phyloP scores from a whole-genome alignment of 1,140 invertebrate genomes.

The Caenorhabditis tropicalis region DNA sequence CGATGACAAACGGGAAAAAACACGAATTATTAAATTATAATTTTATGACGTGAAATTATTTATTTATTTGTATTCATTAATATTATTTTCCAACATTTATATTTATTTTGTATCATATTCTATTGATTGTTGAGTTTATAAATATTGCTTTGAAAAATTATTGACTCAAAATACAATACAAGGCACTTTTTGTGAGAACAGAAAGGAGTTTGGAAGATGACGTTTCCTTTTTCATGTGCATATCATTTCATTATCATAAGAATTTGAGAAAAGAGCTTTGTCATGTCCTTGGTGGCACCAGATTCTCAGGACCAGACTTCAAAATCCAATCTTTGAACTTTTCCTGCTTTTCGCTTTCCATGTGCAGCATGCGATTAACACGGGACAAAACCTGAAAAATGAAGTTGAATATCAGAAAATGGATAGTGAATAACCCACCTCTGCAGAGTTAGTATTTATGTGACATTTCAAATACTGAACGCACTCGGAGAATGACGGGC shows the following conservation, averaged over 20 bases:
- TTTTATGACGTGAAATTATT: constrained; percentile 7
- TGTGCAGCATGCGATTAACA: not conserved
- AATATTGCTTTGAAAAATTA: no score
- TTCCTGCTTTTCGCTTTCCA: not conserved
- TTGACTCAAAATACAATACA: no score
- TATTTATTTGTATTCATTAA: constrained; percentile 17
- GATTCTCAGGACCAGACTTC: not conserved
- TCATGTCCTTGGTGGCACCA: not conserved
- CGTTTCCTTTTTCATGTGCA: no score
- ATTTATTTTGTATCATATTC: not conserved
- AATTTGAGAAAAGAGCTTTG: no score
- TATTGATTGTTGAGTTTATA: not conserved
- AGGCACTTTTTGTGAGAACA: no score
- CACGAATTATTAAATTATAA: not conserved
- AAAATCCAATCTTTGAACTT: not conserved
- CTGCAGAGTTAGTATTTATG: not conserved
- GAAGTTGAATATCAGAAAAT: not conserved
- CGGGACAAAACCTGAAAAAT: not conserved
- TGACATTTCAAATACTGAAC: constrained; percentile 27
- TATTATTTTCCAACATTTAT: constrained; percentile 9
- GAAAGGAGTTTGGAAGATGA: no score
- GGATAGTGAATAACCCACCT: not conserved
- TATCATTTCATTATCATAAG: no score
- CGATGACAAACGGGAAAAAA: constrained; percentile 9
- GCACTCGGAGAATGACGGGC: constrained; percentile 44